Conservation (phyloP, 2,888 invertebrate species). For the Sycophila texana region DNA sequence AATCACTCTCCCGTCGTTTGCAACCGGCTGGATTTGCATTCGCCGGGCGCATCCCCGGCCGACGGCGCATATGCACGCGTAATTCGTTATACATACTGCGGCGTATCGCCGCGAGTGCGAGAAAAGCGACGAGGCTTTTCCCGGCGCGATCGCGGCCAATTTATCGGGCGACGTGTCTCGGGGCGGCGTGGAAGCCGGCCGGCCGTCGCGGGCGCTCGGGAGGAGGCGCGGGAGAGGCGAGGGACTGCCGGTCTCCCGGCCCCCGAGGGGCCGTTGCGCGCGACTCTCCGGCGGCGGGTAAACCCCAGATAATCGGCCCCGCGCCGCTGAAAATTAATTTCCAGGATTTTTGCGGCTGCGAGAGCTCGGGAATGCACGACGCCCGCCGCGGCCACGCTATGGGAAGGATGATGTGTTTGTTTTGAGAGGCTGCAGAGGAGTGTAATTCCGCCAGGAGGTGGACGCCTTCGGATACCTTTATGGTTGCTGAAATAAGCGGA, state of each 20-base stretch:
- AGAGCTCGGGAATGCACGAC: background rate
- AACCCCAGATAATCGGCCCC: slow-evolving; percentile 40
- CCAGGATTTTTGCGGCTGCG: slow-evolving; percentile 25
- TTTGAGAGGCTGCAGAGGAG: slow-evolving; percentile 13
- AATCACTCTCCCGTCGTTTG: slow-evolving; percentile 43
- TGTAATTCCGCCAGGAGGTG: too few species aligned
- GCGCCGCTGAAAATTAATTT: slow-evolving; percentile 46
- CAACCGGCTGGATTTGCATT: slow-evolving; percentile 40
- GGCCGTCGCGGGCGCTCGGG: background rate
- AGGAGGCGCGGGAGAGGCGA: background rate
- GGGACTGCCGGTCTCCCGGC: slow-evolving; percentile 33
- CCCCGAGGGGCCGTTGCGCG: slow-evolving; percentile 25
- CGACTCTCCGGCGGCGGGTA: slow-evolving; percentile 18
- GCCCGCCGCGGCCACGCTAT: background rate
- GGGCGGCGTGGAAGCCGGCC: slow-evolving; percentile 12
- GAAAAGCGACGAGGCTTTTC: background rate
- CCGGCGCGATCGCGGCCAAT: background rate
- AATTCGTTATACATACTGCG: slow-evolving; percentile 12
- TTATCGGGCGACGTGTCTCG: background rate
- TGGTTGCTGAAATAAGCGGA: too few species aligned
- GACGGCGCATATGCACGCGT: background rate
- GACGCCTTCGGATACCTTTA: too few species aligned
- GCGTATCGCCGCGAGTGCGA: background rate
- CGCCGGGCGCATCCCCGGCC: background rate
- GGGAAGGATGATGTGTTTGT: background rate